Percentiles rank a stretch among this genome's conserved stretches.
These are phyloP conservation scores for Propithecus perrieri DNA, from an alignment of 2,797 vertebrate species.

Conservation along the genomic window DNA sequence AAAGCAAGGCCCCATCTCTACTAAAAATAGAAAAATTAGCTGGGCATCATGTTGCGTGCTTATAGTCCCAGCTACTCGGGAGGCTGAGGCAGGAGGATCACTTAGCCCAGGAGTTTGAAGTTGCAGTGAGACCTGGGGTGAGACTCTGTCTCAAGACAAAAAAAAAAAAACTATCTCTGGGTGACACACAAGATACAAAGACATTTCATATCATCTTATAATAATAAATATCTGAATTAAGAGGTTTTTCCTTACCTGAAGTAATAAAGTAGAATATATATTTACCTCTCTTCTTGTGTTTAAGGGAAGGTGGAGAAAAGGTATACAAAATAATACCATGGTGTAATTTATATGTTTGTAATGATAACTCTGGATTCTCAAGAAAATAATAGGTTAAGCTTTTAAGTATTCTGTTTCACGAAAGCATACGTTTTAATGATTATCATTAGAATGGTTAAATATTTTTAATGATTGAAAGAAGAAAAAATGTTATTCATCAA, in stretches of 20 bases:
- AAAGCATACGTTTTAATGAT: neutral
- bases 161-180: neutral
- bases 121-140: no score
- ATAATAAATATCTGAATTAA: neutral
- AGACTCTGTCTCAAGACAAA: no score
- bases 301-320: neutral
- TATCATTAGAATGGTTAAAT: neutral
- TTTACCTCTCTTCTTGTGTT: neutral
- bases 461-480: neutral
- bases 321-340: neutral
- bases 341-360: neutral
- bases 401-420: neutral
- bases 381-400: neutral
- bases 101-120: no score
- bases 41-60: no score
- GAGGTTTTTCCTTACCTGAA: neutral
- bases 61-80: no score
- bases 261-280: neutral
- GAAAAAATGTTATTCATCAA: neutral
- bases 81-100: no score
- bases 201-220: conserved; percentile 16
- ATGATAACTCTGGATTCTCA: neutral
- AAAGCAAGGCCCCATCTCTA: no score
- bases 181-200: neutral
- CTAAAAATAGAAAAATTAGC: no score